Base-by-base conservation (phyloP, 2,113 vertebrate species). In the Oxyruncus cristatus region DNA sequence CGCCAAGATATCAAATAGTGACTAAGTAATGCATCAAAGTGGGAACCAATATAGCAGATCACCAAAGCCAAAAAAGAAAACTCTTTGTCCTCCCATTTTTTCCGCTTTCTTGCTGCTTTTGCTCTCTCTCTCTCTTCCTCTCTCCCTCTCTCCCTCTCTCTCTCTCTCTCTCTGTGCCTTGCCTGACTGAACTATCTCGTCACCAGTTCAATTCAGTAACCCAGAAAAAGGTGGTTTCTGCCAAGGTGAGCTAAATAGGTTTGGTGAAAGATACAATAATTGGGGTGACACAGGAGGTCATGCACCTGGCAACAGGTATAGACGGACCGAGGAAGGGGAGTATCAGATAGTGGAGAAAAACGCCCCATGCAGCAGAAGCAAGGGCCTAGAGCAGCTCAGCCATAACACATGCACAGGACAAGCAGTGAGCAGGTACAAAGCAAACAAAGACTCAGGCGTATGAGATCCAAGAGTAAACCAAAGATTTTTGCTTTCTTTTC, bases 401-500 rank as follows among this genome's bases (percentile, higher is more conserved):
- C 15, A 2, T 59, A 55, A 47, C 46, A 46, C 12, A 6, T 4
- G 33, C 1, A 7, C 11, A 56, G 33, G 56, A 67, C 71, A 72
- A 79, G 72, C 30, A 72, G 59, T 8, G 30, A 74, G 50, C 85
- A 96, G 94, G 68, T 92, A 91, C 28, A 21, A 85, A 88, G 50
- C 24, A 85, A 92, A 73, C 65, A 89, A 77, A 93, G 62, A 32
- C 27, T 71, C 5, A 5, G 24, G 67, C 42, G n/a, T 79, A 41
- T 42, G 79, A 92, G 53, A 88, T 77, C 63, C 63, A 84, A 74
- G 63, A 95, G 74, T 70, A 88, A 90, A 93, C 5, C 82, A 81
- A 89, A 79, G 58, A 46, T n/a, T 90, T 94, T 83, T 95, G 75
- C 88, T 93, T 96, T 92, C 95, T 73, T 95, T 94, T 65, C 52